Base-by-base conservation (phyloP, 1,140 invertebrate species). In the Wiebesia pumilae region DNA sequence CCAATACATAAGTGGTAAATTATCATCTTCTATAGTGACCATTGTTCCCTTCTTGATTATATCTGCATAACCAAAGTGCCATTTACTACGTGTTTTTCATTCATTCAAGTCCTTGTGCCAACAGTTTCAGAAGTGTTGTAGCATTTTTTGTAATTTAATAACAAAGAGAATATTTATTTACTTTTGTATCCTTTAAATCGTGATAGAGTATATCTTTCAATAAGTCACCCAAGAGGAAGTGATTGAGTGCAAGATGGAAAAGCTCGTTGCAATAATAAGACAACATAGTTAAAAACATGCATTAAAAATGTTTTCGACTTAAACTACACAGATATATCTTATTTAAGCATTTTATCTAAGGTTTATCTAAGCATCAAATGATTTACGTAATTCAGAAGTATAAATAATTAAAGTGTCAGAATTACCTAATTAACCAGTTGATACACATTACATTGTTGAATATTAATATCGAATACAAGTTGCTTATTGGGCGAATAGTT, bases 31-130 rank as follows among this genome's bases (percentile, higher is more conserved):
- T 16, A 77, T 27, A 33, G n/a, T 38, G 14, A 51, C 75, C 43
- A 77, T 77, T 47, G 75, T 77, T 77, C 40, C 27, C 40, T 4
- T 51, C 43, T 51, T n/a, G 75, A 77, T 77, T 47, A 47, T 51
- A 77, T 77, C 75, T 47, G 40, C 27, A 77, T 77, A 47, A 16
- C 75, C 43, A 40, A 77, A 77, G n/a, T 77, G n/a, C 75, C 75
- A 47, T 77, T 75, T 77, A 47, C n/a, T 51, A 38, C 71, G 73
- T n/a, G 75, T 30, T 51, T 77, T 40, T 77, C 51, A 77, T 77
- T 77, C 75, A 51, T 77, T 77, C 40, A 30, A 51, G 35, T 77
- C 14, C 12, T 7, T 9, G 0, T 16, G 43, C 43, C 43, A 77
- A 77, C 43, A 14, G 16, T 73, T 40, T 73, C 38, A 40, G 9